phyloP scores from a whole-genome alignment of 2,113 vertebrate genomes.

The Tautogolabrus adspersus region DNA sequence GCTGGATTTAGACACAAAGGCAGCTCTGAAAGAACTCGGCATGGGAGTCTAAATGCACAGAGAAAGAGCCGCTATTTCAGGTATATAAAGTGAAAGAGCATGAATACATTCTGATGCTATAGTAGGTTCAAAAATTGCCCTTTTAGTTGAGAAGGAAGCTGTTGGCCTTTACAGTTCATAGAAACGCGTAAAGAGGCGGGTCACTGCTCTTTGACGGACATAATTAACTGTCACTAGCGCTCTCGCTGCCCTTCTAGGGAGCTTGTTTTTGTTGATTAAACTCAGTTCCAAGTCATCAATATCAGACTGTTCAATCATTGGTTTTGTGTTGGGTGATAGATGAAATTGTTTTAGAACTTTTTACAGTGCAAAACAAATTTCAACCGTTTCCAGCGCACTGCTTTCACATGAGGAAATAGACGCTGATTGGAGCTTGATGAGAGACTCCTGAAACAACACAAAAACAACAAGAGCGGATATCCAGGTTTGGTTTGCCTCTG shows the following conservation, averaged over 20 bases:
- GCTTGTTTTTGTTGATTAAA: slow-evolving; percentile 39
- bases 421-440: slow-evolving; percentile 48
- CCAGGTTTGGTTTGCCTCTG: slow-evolving; percentile 13
- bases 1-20: no score
- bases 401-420: slow-evolving; percentile 12
- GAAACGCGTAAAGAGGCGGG: slow-evolving; percentile 27
- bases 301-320: slow-evolving; percentile 1
- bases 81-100: not conserved
- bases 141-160: slow-evolving; percentile 34
- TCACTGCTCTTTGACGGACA: slow-evolving; percentile 27
- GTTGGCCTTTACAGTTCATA: slow-evolving; percentile 48
- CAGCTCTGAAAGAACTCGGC: no score
- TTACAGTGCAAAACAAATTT: not conserved
- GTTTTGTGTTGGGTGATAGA: not conserved
- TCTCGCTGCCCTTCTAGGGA: slow-evolving; percentile 2
- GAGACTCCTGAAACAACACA: slow-evolving; percentile 32
- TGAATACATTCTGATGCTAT: no score
- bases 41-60: no score
- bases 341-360: not conserved
- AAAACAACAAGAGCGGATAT: slow-evolving; percentile 19
- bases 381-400: not conserved
- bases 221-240: slow-evolving; percentile 27
- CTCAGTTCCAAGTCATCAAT: not conserved
- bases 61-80: no score
- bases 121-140: not conserved